Evolutionary conservation across 2,888 invertebrate species (phyloP), one percentile per base, ranked within the genome.

Genomic region (Troilus luridus): DNA sequence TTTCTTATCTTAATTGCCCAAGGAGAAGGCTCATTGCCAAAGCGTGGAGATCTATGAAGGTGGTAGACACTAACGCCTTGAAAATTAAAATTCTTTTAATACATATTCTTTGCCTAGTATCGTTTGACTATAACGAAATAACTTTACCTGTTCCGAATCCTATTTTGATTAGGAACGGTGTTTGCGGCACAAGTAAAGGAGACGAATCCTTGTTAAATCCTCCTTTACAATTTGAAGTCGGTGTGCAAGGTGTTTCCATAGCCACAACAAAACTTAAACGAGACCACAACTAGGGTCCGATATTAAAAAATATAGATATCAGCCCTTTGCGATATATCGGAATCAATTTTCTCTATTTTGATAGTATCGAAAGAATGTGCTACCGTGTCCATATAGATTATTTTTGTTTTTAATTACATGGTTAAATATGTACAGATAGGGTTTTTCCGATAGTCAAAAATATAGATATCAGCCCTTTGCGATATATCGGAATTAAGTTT

Each of bases 1-100:
- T 95, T 95, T 1, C 97, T 94, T 94, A 97, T 96, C 93, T 98
- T 98, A 0, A 98, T 95, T 0, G 98, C 98, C 98, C 98, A 98
- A 0, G 98, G 98, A 0, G 98, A 98, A n/a, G 96, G 95, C 0
- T 95, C 94, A 93, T 96, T 95, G 11, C 97, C 96, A 1, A 95
- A 95, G 93, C 95, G 95, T 0, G 97, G 97, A 0, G 97, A 97
- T 92, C 98, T 95, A 91, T 97, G 95, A 92, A 98, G 94, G 93
- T 97, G 96, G 94, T 97, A 97, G 0, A 98, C 97, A 92, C 95
- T 96, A 21, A 98, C 96, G 91, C 98, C 97, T 97, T 54, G 21
- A 88, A 89, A 72, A 0, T 54, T 60, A 58, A 59, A n/a, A 62
- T 11, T 41, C 21, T 56, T 59, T 41, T 54, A 64, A 88, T 19